Evolutionary conservation across 1,140 invertebrate species (phyloP), one percentile per base, ranked within the genome.

Genomic region (Alviniconcha marisindica): DNA sequence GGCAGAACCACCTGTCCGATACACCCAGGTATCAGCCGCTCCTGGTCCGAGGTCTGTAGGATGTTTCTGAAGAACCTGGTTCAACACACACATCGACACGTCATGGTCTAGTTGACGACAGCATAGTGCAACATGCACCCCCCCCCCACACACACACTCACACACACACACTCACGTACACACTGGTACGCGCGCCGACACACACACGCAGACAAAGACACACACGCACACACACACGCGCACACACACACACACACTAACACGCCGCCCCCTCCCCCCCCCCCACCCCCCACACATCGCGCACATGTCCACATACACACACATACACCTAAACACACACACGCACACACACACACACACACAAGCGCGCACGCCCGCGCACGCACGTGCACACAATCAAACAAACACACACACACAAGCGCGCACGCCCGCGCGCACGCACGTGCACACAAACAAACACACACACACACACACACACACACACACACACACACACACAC

Each of bases 1-100:
- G 87, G 86, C 48, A 90, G 83, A 15, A 78, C 69, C 24, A 87
- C 73, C 66, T 82, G 85, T 12, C 89, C 89, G 54, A 88, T 77
- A 36, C 87, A 88, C 24, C 86, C 83, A 66, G 85, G 78, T 51
- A 86, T 69, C 2, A 78, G 28, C 38, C 81, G 81, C 2, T 89
- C 85, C 77, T 87, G 78, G 15, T 89, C 89, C 48, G 81, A 60
- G 10, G 83, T 85, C 63, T 87, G 86, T 33, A 85, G 74, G 12
- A 90, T 66, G 51, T 86, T 76, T 21, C 84, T 71, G 15, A 90
- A 87, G 24, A 89, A 87, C 74, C 88, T 90, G 85, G 78, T 86
- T 86, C 10, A 82, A 21, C 24, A 69, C 51, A 12, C 48, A 66
- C 33, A 48, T 15, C 48, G 31, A 24, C 31, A n/a, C n/a, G n/a